Evolutionary conservation across 1,140 invertebrate genomes (phyloP), one percentile per base, ranked within the genome.

Genomic region (Sitophilus oryzae): DNA sequence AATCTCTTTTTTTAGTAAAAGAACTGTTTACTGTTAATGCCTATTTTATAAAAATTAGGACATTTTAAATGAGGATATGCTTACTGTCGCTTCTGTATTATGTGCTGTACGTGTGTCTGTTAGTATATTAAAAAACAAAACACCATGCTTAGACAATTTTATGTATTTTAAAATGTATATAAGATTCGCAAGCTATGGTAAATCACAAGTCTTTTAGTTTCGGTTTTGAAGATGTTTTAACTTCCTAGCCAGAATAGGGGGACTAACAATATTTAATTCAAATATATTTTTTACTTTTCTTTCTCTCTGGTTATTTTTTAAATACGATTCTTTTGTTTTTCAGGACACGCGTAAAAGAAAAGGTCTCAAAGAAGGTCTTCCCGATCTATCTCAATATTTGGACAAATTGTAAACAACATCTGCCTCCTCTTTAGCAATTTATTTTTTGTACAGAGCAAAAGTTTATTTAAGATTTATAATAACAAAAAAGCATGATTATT

Each of bases 301-400:
- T n/a, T n/a, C n/a, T n/a, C n/a, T n/a, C n/a, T 45, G n/a, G 8
- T 42, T 46, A 46, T 52, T 55, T 52, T 42, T 52, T 46, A 51
- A 11, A 60, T 51, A 61, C 43, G 45, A 15, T 65, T 63, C 62
- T 66, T 74, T 76, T 75, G 56, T 56, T 60, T 76, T 76, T 66
- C 73, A 88, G 82, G 93, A 95, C 46, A 98, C 92, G 57, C 89
- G 97, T 74, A 99, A 99, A 79, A 87, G 97, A 74, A 99, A 99
- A 82, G 96, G 96, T 77, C 80, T 99, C 66, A 98, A 98, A 76
- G 96, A 98, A 74, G 92, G 93, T 75, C 80, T 97, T 59, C 95
- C 94, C 66, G 91, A 95, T 70, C 78, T 97, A 68, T 74, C 82
- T 67, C 85, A 90, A 79, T 98, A 96, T 74, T 80, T 95, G 74